Evolutionary conservation across 2,113 vertebrate genomes (phyloP).

Genomic region (Choloepus hoffmanni): DNA sequence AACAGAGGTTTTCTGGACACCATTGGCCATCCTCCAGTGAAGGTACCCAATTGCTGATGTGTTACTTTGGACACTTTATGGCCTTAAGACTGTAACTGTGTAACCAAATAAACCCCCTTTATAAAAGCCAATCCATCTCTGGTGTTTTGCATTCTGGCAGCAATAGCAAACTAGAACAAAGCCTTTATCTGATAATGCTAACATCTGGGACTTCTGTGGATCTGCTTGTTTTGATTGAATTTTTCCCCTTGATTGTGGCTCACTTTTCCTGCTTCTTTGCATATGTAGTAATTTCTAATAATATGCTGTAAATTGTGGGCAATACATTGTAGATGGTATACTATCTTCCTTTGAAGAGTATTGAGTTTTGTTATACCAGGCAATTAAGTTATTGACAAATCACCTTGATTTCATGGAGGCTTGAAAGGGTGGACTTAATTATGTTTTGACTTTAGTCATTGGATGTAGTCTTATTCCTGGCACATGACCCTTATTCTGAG

Average conservation of each 20-base stretch:
- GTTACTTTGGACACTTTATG: too few species aligned
- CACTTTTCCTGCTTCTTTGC: background rate
- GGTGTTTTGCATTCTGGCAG: too few species aligned
- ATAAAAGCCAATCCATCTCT: too few species aligned
- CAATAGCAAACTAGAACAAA: background rate
- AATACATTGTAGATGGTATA: background rate
- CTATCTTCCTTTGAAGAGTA: background rate
- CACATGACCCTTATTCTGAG: background rate
- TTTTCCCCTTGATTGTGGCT: background rate
- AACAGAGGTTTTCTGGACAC: too few species aligned
- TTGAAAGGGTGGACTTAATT: background rate
- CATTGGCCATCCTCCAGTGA: too few species aligned
- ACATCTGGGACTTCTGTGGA: background rate
- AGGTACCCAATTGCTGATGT: too few species aligned
- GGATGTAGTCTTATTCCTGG: background rate
- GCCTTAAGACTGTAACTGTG: too few species aligned
- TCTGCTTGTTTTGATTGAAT: background rate
- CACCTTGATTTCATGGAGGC: background rate
- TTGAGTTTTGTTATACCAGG: background rate
- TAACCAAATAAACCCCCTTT: too few species aligned
- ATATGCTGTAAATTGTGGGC: background rate
- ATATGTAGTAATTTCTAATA: background rate
- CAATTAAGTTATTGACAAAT: background rate
- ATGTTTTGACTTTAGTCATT: background rate
- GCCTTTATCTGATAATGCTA: background rate